Percentiles rank a stretch among this genome's conserved stretches.
phyloP scores from a whole-genome alignment of 1,140 invertebrate species.

The Bombyx mandarina region DNA sequence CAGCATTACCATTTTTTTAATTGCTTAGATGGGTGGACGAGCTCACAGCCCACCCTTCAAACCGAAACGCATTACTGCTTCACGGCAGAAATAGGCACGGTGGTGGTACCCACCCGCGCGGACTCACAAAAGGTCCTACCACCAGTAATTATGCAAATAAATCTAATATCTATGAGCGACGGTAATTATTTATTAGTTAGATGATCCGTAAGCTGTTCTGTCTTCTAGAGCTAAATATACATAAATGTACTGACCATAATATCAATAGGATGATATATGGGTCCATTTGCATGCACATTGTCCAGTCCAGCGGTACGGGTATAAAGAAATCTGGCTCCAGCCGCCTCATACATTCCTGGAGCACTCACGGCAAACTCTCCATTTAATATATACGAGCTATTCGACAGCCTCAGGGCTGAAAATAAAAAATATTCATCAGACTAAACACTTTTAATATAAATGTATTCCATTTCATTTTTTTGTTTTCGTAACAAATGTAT shows the following conservation, averaged over 20 bases:
- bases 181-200: neutral
- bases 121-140: too few relatives aligned
- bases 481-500: constrained; percentile 1
- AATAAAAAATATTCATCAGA: constrained; percentile 6
- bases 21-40: too few relatives aligned
- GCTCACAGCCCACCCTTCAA: too few relatives aligned
- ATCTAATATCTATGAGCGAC: too few relatives aligned
- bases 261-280: constrained; percentile 82
- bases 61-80: too few relatives aligned
- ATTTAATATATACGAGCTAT: constrained; percentile 84
- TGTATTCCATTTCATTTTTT: neutral
- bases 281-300: constrained; percentile 79
- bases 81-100: too few relatives aligned
- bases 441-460: neutral
- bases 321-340: constrained; percentile 84
- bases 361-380: constrained; percentile 81
- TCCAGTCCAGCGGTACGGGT: constrained; percentile 73
- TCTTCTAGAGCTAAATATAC: neutral
- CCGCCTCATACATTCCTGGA: constrained; percentile 81
- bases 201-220: neutral
- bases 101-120: too few relatives aligned
- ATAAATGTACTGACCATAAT: constrained; percentile 76
- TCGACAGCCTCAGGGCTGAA: constrained; percentile 80
- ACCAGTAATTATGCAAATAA: too few relatives aligned
- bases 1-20: neutral